Evolutionary conservation across 2,888 invertebrate genomes (phyloP), one percentile per base, ranked within the genome.

Genomic region (Alcis repandata): DNA sequence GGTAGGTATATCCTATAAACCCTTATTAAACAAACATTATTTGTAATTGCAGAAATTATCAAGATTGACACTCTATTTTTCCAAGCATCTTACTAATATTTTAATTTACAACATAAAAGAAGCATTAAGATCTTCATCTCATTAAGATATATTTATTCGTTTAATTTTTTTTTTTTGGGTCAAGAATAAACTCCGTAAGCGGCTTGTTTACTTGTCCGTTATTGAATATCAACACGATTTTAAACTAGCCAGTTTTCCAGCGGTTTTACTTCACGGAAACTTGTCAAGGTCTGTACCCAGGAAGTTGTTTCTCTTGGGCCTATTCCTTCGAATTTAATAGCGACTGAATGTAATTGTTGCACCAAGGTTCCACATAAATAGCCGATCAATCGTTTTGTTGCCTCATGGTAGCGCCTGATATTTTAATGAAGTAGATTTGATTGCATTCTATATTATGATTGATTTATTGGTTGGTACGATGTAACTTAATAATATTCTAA

Each of bases 281-380:
- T 53, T 48, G 22, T 32, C 69, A 66, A 69, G 65, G 69, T 57
- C 63, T 57, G 17, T 33, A 57, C 22, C 57, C 60, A 66, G 65
- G 65, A 66, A 66, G 52, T 56, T 19, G 65, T 60, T 65, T 66
- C 57, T 40, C 65, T 52, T 38, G 51, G 36, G 38, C 59, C 59
- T 54, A 48, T 58, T 53, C 58, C 63, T 56, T 51, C 56, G 54
- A 56, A 56, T 59, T 56, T 52, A 67, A 56, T 63, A 56, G 40
- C 46, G 32, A 49, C 33, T 59, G 56, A 52, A 67, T 56, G 59
- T 67, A 63, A 67, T 67, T 67, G 67, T 63, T 67, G 45, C 49
- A 51, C 63, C 67, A 67, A 67, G 67, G 67, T 67, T 63, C 27
- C 32, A 8, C 15, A 54, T n/a, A 56, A 67, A 66, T 61, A 41